Conservation (phyloP, 2,888 invertebrate genomes). For the Pomacea canaliculata region DNA sequence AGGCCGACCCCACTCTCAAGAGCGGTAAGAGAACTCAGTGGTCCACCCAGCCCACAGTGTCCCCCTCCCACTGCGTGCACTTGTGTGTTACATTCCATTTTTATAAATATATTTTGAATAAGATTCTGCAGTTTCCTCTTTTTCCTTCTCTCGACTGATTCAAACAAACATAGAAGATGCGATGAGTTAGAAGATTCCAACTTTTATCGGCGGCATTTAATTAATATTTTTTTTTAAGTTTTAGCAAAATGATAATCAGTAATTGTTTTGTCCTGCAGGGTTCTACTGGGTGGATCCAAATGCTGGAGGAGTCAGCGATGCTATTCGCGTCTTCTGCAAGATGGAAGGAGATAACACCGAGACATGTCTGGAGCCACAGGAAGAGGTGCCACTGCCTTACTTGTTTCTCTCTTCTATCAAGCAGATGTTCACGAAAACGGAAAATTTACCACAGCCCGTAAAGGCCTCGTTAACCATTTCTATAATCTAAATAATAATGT, state of each 20-base stretch:
- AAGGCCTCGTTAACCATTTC: not conserved
- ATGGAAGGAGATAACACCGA: constrained; percentile 76
- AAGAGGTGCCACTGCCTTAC: not conserved
- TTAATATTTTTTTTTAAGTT: too few relatives aligned
- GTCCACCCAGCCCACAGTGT: too few relatives aligned
- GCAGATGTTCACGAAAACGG: constrained; percentile 20
- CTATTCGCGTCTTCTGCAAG: constrained; percentile 87
- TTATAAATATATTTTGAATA: too few relatives aligned
- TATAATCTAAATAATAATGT: too few relatives aligned
- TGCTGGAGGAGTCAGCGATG: constrained; percentile 84
- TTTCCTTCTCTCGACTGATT: too few relatives aligned
- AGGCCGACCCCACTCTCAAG: constrained; percentile 81
- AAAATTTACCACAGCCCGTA: not conserved
- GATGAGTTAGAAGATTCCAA: too few relatives aligned
- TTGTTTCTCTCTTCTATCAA: constrained; percentile 4
- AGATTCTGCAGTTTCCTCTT: too few relatives aligned
- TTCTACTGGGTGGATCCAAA: constrained; percentile 94
- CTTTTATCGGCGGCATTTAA: too few relatives aligned
- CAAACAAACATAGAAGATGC: too few relatives aligned
- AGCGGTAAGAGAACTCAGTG: constrained; percentile 75
- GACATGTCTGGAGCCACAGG: constrained; percentile 83
- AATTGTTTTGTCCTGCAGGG: constrained; percentile 72
- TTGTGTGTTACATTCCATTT: too few relatives aligned
- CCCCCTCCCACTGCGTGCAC: too few relatives aligned
- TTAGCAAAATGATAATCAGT: too few relatives aligned